phyloP scores from a whole-genome alignment of 2,113 vertebrate genomes.

The Nannospalax galili region DNA sequence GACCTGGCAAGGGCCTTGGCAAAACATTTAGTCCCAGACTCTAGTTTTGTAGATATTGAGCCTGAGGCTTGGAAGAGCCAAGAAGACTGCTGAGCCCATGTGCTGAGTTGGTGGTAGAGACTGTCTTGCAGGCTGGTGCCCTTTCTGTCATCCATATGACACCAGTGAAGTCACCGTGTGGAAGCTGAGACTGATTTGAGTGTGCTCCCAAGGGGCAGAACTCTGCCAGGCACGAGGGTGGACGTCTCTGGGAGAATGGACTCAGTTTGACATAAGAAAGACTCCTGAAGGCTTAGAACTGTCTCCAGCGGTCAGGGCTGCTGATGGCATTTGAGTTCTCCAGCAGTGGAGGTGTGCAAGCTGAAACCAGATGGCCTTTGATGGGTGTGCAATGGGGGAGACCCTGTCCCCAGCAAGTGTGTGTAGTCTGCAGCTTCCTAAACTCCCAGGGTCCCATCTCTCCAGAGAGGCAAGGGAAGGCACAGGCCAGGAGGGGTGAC shows the following conservation, averaged over 20 bases:
- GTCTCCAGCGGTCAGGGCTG: not conserved
- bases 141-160: not conserved
- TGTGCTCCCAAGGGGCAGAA: not conserved
- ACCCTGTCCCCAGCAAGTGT: not conserved
- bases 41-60: not conserved
- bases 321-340: not conserved
- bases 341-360: not conserved
- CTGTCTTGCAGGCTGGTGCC: not conserved
- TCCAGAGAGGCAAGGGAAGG: not conserved
- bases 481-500: not conserved
- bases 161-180: not conserved
- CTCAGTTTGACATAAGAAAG: not conserved
- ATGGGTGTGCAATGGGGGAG: not conserved
- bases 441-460: not conserved
- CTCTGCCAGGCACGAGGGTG: not conserved
- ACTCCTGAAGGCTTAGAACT: not conserved
- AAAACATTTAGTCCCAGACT: slow-evolving; percentile 9
- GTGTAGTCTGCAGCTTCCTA: not conserved
- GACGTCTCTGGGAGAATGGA: not conserved
- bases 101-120: not conserved
- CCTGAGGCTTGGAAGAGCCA: not conserved
- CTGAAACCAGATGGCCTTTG: not conserved
- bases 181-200: not conserved
- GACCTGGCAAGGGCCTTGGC: slow-evolving; percentile 12
- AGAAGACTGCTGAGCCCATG: not conserved